Conservation (phyloP, 2,113 vertebrate genomes). For the Carassius gibelio region DNA sequence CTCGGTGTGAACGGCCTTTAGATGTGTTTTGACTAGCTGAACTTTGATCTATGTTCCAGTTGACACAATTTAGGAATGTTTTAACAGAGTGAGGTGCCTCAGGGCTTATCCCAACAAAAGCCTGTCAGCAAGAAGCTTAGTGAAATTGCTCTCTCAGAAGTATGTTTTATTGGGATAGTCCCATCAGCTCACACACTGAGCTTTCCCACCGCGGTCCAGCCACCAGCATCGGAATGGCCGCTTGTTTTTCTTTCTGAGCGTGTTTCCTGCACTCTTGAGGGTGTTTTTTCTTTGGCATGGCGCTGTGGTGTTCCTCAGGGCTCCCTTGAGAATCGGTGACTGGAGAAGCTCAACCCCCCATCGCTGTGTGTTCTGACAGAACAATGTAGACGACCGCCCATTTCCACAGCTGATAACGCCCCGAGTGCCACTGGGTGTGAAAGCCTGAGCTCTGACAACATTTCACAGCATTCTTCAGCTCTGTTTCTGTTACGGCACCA, state of each 20-base stretch:
- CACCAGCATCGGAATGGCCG: constrained; percentile 34
- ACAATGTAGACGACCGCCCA: constrained; percentile 67
- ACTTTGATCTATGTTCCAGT: constrained; percentile 26
- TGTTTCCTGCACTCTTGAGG: constrained; percentile 63
- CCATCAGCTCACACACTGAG: constrained; percentile 21
- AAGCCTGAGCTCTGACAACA: constrained; percentile 60
- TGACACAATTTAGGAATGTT: constrained; percentile 34
- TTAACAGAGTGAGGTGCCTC: constrained; percentile 20
- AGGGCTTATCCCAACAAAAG: constrained; percentile 28
- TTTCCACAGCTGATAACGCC: constrained; percentile 73
- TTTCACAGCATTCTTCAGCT: constrained; percentile 63
- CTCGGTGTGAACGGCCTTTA: not conserved
- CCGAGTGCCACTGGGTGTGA: constrained; percentile 58
- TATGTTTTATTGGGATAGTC: constrained; percentile 40
- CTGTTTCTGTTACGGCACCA: constrained; percentile 65
- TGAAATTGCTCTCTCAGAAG: not conserved
- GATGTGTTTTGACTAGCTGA: constrained; percentile 3
- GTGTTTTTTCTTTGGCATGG: constrained; percentile 59
- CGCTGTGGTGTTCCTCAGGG: constrained; percentile 47
- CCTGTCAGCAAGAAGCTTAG: constrained; percentile 1
- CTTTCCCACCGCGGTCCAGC: constrained; percentile 44
- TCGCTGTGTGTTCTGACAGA: constrained; percentile 53
- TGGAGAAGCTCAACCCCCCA: constrained; percentile 30
- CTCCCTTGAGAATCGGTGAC: constrained; percentile 38
- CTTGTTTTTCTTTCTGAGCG: constrained; percentile 63